A percentile compares a stretch with the other conserved stretches of the same genome.
Evolutionary conservation across 2,797 vertebrate genomes (phyloP).

Genomic region (Delichon dasypus): DNA sequence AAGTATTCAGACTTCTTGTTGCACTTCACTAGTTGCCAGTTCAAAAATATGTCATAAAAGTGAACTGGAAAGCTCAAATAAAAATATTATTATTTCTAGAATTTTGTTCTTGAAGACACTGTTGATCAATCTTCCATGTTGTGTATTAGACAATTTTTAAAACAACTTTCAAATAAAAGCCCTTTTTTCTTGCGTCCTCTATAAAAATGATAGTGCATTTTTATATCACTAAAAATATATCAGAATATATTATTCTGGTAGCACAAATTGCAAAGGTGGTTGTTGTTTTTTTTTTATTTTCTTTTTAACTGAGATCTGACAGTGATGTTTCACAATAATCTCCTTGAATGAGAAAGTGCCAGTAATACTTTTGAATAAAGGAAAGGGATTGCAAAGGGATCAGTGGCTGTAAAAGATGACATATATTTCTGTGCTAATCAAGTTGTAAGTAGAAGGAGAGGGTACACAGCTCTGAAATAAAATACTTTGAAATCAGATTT

Average conservation of each 20-base stretch:
- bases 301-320: background rate
- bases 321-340: background rate
- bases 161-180: background rate
- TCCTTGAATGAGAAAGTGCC: background rate
- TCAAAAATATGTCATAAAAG: background rate
- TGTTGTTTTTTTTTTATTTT: background rate
- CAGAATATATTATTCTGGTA: background rate
- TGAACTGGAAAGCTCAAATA: background rate
- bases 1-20: background rate
- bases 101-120: background rate
- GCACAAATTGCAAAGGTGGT: background rate
- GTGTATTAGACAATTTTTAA: background rate
- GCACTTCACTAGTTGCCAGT: background rate
- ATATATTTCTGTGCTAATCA: background rate
- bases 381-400: background rate
- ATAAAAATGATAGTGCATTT: background rate
- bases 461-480: background rate
- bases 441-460: background rate
- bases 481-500: background rate
- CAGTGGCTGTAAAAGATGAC: background rate
- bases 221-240: background rate
- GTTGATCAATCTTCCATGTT: background rate
- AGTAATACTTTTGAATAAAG: background rate
- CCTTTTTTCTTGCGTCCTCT: background rate
- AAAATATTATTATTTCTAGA: background rate